Conservation (phyloP, 2,888 invertebrate genomes). For the Parasteatoda lunata region DNA sequence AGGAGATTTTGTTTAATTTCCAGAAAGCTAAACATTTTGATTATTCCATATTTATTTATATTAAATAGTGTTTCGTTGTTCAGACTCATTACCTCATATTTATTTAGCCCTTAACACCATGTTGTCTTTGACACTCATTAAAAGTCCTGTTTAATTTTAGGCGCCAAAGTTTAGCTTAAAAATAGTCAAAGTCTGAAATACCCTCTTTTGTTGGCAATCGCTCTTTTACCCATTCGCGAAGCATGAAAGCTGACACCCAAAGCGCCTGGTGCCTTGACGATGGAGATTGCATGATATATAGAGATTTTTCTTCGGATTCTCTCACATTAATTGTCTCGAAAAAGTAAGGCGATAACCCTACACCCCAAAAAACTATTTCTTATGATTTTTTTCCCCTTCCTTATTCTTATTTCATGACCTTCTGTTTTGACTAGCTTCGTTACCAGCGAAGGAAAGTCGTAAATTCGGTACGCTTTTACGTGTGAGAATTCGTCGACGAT, state of each 20-base stretch:
- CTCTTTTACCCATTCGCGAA: neutral
- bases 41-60: no score
- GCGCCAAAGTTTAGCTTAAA: slow-evolving; percentile 14
- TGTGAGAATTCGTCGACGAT: slow-evolving; percentile 50
- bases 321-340: slow-evolving; percentile 65
- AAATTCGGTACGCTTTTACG: slow-evolving; percentile 59
- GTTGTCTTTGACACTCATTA: neutral
- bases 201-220: slow-evolving; percentile 4
- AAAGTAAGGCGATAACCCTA: slow-evolving; percentile 52
- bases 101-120: neutral
- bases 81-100: neutral
- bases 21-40: no score
- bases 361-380: slow-evolving; percentile 18
- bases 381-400: neutral
- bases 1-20: no score
- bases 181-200: slow-evolving; percentile 17
- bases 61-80: no score
- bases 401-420: slow-evolving; percentile 35
- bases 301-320: slow-evolving; percentile 61
- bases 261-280: slow-evolving; percentile 53
- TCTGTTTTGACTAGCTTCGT: slow-evolving; percentile 63
- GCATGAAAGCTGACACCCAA: slow-evolving; percentile 49
- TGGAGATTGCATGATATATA: slow-evolving; percentile 55
- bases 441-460: slow-evolving; percentile 25
- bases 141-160: neutral